Evolutionary conservation across 2,888 invertebrate species (phyloP).

Genomic region (Xylota sylvarum): DNA sequence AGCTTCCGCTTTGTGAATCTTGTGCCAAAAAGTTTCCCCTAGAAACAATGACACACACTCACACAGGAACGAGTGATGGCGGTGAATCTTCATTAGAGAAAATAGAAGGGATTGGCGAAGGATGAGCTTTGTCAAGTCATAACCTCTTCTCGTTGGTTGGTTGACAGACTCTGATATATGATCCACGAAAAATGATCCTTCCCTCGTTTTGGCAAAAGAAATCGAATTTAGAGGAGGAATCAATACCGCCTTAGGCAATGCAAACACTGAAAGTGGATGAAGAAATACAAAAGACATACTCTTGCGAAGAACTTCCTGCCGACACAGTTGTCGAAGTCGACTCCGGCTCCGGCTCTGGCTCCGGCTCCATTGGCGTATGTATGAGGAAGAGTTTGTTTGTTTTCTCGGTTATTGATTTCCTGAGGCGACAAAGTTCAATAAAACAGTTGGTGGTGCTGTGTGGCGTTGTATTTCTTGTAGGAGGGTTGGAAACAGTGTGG

Average conservation of each 20-base stretch:
- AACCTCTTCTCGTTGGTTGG: constrained; percentile 51
- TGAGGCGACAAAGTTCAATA: constrained; percentile 65
- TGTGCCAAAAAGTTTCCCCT: constrained; percentile 39
- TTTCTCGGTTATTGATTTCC: constrained; percentile 67
- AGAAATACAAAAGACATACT: constrained; percentile 13
- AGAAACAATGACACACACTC: not conserved
- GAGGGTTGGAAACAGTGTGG: not conserved
- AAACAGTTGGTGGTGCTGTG: constrained; percentile 9
- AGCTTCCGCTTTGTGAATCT: constrained; percentile 51
- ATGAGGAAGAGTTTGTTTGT: constrained; percentile 52
- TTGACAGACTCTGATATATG: constrained; percentile 37
- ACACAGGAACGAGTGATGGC: constrained; percentile 4
- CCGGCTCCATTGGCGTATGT: constrained; percentile 26
- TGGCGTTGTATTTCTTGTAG: not conserved
- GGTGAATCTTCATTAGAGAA: constrained; percentile 48
- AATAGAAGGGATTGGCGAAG: constrained; percentile 25
- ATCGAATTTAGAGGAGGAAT: constrained; percentile 45
- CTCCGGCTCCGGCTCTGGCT: no score
- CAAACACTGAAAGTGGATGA: constrained; percentile 48
- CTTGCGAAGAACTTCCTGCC: constrained; percentile 18
- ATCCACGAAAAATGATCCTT: constrained; percentile 47
- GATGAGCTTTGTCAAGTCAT: constrained; percentile 59
- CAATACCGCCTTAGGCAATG: constrained; percentile 47
- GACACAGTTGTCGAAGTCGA: constrained; percentile 5
- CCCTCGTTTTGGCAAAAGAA: not conserved